Percentiles rank a stretch among this genome's conserved stretches.
Evolutionary conservation across 2,113 vertebrate species (phyloP).

Genomic region (Columbina picui): DNA sequence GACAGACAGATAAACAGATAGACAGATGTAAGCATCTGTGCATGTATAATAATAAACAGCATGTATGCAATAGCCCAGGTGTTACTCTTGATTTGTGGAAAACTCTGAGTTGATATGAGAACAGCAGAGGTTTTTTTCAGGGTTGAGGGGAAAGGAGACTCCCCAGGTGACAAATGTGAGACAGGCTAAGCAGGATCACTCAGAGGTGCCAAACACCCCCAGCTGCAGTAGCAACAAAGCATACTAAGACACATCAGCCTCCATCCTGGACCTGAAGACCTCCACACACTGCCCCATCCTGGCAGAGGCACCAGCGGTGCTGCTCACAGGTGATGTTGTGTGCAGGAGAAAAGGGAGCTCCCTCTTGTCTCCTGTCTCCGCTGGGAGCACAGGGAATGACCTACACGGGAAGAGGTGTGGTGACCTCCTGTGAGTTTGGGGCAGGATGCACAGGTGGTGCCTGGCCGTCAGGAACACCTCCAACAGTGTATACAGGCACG

Average conservation of each 20-base stretch:
- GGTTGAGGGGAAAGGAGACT: neutral
- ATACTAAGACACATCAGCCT: neutral
- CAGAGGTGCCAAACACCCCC: fast-evolving
- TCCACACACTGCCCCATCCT: fast-evolving
- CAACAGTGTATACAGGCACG: fast-evolving
- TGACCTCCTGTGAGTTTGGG: neutral
- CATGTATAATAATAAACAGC: neutral
- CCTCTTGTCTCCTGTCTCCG: neutral
- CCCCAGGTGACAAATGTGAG: neutral
- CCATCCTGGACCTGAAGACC: neutral
- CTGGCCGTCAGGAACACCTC: neutral
- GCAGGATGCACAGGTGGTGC: fast-evolving
- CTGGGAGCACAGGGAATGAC: neutral
- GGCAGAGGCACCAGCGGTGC: neutral
- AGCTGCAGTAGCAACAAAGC: neutral
- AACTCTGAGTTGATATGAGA: neutral
- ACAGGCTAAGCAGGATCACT: neutral
- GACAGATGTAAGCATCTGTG: neutral
- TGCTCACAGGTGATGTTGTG: neutral
- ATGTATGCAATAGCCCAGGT: neutral
- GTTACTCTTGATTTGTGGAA: neutral
- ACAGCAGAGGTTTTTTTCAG: fast-evolving
- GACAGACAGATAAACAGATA: neutral
- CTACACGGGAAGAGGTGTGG: neutral
- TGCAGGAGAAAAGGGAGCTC: neutral